Evolutionary conservation across 2,888 invertebrate species (phyloP), one percentile per base, ranked within the genome.

Genomic region (Cheilosia grossa): DNA sequence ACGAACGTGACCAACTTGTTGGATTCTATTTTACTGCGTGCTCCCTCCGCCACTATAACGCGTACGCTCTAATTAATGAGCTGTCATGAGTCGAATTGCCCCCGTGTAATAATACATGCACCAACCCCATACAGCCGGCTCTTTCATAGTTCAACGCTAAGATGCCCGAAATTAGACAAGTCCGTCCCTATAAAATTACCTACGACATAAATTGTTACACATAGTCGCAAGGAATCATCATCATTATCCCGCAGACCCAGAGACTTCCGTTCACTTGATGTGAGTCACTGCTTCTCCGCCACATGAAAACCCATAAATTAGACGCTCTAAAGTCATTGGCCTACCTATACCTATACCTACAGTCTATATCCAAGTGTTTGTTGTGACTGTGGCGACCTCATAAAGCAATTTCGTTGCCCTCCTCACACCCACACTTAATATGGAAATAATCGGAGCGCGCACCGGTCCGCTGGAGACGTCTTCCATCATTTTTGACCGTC

Each of bases 381-480:
- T 74, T 81, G 67, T 74, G 74, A 64, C 69, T 66, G 53, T 54
- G 42, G 58, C 53, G 69, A 70, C 64, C 74, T 63, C 64, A 58
- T 70, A 80, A 83, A 66, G 40, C 63, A 80, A 37, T 59, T 66
- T 58, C 51, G 33, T 27, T 15, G 19, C 54, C 53, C 47, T 79
- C 63, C 66, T 61, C 67, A 13, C 42, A 30, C 24, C 51, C 19
- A 21, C 27, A 40, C 47, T 72, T 51, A 27, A 15, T 64, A 81
- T 58, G 81, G 70, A 77, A 85, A 85, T 83, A 75, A 75, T 77
- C 75, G 85, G 80, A 85, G 80, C 49, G 81, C 66, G 75, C 80
- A 75, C 54, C 85, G 77, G 85, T 81, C 63, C 81, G 85, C 37
- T 85, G 85, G 21, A 81, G 85, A 85, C 53, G 85, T 81, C 81